phyloP scores from a whole-genome alignment of 2,797 vertebrate genomes.

The Rhinogobio ventralis region DNA sequence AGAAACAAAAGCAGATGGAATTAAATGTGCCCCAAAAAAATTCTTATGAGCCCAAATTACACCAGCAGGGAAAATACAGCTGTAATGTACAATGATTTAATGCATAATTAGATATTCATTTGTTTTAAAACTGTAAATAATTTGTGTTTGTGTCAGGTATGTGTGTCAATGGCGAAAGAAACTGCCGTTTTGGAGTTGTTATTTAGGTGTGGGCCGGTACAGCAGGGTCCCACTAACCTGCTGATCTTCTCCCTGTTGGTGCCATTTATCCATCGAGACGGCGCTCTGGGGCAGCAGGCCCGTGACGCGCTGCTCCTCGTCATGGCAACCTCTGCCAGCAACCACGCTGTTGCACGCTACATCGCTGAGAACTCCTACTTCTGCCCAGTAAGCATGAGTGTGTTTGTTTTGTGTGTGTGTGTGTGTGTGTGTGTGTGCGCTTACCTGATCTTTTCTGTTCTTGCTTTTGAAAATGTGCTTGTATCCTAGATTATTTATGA shows the following conservation, averaged over 20 bases:
- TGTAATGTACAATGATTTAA: neutral
- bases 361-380: slow-evolving; percentile 96
- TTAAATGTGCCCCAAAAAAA: neutral
- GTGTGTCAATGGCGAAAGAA: slow-evolving; percentile 89
- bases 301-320: slow-evolving; percentile 93
- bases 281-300: slow-evolving; percentile 91
- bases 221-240: slow-evolving; percentile 87
- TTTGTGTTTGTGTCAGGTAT: slow-evolving; percentile 73
- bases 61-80: neutral
- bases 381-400: slow-evolving; percentile 85
- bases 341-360: slow-evolving; percentile 85
- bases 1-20: neutral
- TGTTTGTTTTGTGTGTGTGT: neutral
- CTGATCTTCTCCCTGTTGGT: slow-evolving; percentile 95
- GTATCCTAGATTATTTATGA: neutral
- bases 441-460: neutral
- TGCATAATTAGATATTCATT: neutral
- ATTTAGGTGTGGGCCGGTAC: slow-evolving; percentile 82
- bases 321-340: slow-evolving; percentile 91
- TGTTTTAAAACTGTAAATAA: neutral
- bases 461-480: neutral
- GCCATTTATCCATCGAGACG: slow-evolving; percentile 95
- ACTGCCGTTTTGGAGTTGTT: slow-evolving; percentile 90
- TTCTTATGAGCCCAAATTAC: neutral
- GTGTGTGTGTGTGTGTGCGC: neutral